Evolutionary conservation across 2,888 invertebrate genomes (phyloP), one percentile per base, ranked within the genome.

Genomic region (Caenorhabditis sp.): DNA sequence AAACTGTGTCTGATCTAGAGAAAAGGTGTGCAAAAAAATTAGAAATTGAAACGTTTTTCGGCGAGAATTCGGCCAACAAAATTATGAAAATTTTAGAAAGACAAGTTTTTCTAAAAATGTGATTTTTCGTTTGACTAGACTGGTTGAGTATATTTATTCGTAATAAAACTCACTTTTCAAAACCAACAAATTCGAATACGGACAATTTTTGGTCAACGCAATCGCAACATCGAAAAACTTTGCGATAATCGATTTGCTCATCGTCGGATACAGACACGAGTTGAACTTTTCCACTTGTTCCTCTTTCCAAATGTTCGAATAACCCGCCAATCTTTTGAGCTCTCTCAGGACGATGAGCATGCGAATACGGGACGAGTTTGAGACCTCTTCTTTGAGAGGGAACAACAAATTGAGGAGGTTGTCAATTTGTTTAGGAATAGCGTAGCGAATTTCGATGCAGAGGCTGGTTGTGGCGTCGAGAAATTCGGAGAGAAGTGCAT

Each of bases 271-370:
- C 1, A 74, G 36, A 1, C 58, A 59, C 5, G 49, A 61, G 2
- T 37, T 21, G 23, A 72, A 64, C 0, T 24, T 60, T 58, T 70
- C 62, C 2, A 82, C 62, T 66, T 79, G 81, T 36, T 64, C 70
- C n/a, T 73, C 77, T 8, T 62, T 75, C 82, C 82, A 82, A 3
- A 78, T 59, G 55, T 76, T 81, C 3, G 82, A 61, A 57, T 75
- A 76, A 5, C 53, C 65, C 10, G 82, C 71, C 10, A 82, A 58
- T 37, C 63, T 31, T 12, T 51, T 57, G 26, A 81, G 31, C 58
- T 79, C 58, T 10, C 31, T 54, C 23, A 81, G 60, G 21, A 68
- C 24, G 3, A 66, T 66, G 36, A 63, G 26, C 43, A 43, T 43
- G 3, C 43, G 43, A 43, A 43, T 43, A 12, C 43, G 6, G 2